Evolutionary conservation across 2,797 vertebrate species (phyloP).

Genomic region (Malacoctenus gilli): DNA sequence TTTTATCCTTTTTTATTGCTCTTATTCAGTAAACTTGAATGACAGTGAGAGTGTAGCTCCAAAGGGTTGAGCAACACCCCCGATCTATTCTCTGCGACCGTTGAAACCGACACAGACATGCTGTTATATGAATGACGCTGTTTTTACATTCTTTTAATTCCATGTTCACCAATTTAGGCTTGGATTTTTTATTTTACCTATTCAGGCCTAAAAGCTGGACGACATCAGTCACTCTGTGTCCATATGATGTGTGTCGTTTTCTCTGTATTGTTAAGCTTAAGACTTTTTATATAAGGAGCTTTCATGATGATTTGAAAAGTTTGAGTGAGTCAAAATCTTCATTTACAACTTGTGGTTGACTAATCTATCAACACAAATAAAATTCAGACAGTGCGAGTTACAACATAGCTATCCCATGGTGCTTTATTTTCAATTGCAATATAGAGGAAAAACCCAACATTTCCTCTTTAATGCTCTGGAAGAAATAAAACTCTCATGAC

Average conservation of each 20-base stretch:
- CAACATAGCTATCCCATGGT: too few relatives aligned
- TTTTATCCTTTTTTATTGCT: constrained; percentile 72
- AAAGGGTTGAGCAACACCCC: constrained; percentile 53
- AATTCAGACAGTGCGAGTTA: too few relatives aligned
- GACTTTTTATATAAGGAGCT: constrained; percentile 9
- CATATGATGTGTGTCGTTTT: neutral
- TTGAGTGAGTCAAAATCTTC: too few relatives aligned
- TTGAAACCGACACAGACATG: neutral
- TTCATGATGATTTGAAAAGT: neutral
- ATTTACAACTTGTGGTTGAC: too few relatives aligned
- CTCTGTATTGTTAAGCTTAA: neutral
- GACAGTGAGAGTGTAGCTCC: constrained; percentile 74
- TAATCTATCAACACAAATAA: neutral
- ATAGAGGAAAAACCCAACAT: too few relatives aligned
- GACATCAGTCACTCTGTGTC: too few relatives aligned
- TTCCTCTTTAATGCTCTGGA: too few relatives aligned
- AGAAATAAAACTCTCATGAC: too few relatives aligned
- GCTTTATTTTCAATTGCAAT: too few relatives aligned
- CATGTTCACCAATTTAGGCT: too few relatives aligned
- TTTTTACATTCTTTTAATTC: neutral
- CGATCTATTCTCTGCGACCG: neutral
- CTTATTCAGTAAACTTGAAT: constrained; percentile 78
- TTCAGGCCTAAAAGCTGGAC: too few relatives aligned
- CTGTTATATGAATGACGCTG: neutral
- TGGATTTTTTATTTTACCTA: too few relatives aligned